Evolutionary conservation across 2,888 invertebrate species (phyloP).

Genomic region (Lysandra bellargus): DNA sequence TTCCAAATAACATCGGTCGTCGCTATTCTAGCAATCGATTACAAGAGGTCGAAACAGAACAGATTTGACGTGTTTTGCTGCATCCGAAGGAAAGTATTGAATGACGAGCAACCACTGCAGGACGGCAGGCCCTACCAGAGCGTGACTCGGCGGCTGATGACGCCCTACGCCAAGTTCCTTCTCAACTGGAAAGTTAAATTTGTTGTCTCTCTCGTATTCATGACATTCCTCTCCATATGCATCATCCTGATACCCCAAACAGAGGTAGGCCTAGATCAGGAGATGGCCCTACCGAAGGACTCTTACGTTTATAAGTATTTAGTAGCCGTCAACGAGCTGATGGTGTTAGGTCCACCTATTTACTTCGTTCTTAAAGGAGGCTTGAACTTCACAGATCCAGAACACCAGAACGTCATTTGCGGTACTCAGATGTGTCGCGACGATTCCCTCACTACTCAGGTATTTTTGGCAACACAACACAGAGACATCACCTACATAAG

Average conservation of each 20-base stretch:
- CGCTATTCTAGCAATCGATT: slow-evolving; percentile 90
- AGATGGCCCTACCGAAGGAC: slow-evolving; percentile 93
- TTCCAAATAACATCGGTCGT: slow-evolving; percentile 95
- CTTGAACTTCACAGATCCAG: slow-evolving; percentile 84
- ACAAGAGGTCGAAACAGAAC: slow-evolving; percentile 82
- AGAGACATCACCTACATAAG: slow-evolving; percentile 86
- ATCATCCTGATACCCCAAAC: slow-evolving; percentile 87
- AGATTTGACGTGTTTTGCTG: slow-evolving; percentile 91
- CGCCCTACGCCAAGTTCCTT: slow-evolving; percentile 65
- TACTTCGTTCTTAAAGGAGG: slow-evolving; percentile 94
- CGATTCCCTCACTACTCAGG: slow-evolving; percentile 85
- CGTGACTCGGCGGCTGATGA: slow-evolving; percentile 61
- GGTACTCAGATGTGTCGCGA: slow-evolving; percentile 85
- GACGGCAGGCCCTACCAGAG: slow-evolving; percentile 56
- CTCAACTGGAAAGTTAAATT: slow-evolving; percentile 73
- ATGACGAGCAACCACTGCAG: slow-evolving; percentile 65
- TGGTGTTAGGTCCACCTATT: slow-evolving; percentile 95
- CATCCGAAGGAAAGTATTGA: slow-evolving; percentile 71
- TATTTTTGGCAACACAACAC: slow-evolving; percentile 85
- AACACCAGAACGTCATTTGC: slow-evolving; percentile 88
- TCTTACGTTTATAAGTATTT: slow-evolving; percentile 95
- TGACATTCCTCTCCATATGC: slow-evolving; percentile 84
- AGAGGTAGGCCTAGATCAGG: slow-evolving; percentile 94
- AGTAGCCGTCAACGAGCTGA: slow-evolving; percentile 83
- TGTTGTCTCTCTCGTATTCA: slow-evolving; percentile 84